phyloP scores from a whole-genome alignment of 2,113 vertebrate genomes.

The Suricata suricatta region DNA sequence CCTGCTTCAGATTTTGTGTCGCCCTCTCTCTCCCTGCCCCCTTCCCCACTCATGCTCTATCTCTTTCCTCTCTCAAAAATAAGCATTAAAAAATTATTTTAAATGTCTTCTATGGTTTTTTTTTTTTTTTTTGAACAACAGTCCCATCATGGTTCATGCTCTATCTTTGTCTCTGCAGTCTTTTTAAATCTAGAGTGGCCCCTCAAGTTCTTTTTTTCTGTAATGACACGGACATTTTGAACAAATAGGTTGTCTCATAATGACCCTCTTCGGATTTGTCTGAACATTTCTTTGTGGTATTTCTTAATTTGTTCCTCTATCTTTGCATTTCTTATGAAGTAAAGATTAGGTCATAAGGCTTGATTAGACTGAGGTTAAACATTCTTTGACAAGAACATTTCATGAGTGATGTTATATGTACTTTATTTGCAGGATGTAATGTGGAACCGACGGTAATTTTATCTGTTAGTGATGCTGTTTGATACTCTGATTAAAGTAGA shows the following conservation, averaged over 20 bases:
- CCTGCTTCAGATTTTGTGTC: too few species aligned
- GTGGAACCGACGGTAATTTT: not conserved
- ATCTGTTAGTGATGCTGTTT: not conserved
- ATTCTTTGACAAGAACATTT: not conserved
- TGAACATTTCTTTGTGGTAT: not conserved
- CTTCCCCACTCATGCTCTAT: too few species aligned
- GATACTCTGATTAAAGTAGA: not conserved
- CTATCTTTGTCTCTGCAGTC: not conserved
- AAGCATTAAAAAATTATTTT: too few species aligned
- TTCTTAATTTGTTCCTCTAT: not conserved
- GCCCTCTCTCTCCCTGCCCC: too few species aligned
- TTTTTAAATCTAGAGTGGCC: not conserved
- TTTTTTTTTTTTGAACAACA: not conserved
- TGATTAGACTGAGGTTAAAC: not conserved
- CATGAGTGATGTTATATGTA: not conserved
- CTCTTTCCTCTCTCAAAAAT: too few species aligned
- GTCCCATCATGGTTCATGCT: not conserved
- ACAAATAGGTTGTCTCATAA: not conserved
- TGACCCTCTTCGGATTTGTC: not conserved
- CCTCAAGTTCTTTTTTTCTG: not conserved
- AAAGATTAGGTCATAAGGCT: not conserved
- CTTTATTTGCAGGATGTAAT: not conserved
- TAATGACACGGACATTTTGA: not conserved
- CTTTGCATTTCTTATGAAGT: not conserved
- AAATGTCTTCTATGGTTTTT: not conserved